Percentiles rank a stretch among this genome's conserved stretches.
phyloP scores from a whole-genome alignment of 2,113 vertebrate genomes.

The Spizaetus ornatus region DNA sequence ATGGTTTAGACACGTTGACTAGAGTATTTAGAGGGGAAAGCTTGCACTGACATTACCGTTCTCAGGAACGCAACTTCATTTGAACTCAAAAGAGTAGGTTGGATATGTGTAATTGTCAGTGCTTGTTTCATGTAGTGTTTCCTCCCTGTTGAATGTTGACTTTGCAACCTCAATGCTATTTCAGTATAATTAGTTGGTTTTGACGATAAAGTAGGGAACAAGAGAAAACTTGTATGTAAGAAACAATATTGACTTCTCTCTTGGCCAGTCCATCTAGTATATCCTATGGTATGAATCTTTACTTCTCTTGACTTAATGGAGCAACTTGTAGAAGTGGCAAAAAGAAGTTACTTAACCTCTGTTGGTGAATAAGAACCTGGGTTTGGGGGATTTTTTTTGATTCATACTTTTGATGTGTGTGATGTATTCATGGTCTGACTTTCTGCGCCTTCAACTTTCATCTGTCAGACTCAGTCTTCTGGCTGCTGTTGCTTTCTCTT shows the following conservation, averaged over 20 bases:
- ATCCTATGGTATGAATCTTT: not conserved
- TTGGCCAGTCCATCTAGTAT: not conserved
- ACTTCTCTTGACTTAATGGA: not conserved
- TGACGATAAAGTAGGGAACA: not conserved
- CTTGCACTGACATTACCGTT: not conserved
- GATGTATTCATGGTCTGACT: not conserved
- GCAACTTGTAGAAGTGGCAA: not conserved
- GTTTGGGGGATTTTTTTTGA: accelerated
- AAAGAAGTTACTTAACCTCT: not conserved
- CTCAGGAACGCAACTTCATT: not conserved
- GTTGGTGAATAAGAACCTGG: not conserved
- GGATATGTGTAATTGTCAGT: not conserved
- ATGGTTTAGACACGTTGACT: not conserved
- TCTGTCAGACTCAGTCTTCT: not conserved
- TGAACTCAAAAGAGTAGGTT: not conserved
- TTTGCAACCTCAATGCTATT: not conserved
- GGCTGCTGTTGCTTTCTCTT: not conserved
- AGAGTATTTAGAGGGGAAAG: not conserved
- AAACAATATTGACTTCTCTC: not conserved
- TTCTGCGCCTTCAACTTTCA: not conserved
- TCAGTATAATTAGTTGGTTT: not conserved
- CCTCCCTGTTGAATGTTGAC: not conserved
- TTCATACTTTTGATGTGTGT: not conserved
- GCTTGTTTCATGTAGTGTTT: not conserved
- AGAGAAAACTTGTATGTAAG: not conserved